Percentiles rank a stretch among this genome's conserved stretches.
Evolutionary conservation across 2,797 vertebrate genomes (phyloP).

Genomic region (Esox masquinongy): DNA sequence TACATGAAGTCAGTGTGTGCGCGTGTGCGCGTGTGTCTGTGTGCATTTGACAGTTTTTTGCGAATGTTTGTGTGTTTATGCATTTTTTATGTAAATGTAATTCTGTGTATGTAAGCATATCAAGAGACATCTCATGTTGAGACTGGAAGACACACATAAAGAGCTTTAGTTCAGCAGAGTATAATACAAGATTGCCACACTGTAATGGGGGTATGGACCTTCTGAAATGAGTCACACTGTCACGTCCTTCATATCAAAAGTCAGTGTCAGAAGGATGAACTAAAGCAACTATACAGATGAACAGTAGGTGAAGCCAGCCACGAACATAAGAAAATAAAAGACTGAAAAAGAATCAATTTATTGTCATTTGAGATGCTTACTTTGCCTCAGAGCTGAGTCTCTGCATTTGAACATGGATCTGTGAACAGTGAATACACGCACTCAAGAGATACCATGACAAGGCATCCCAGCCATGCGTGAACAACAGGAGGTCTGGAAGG

Average conservation of each 20-base stretch:
- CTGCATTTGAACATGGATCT: not conserved
- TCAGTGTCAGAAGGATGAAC: no score
- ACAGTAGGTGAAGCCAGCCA: no score
- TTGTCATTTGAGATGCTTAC: not conserved
- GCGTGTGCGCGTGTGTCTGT: not conserved
- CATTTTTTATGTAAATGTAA: no score
- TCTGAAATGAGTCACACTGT: not conserved
- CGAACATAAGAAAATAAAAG: no score
- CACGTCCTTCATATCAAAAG: no score
- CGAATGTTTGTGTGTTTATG: not conserved
- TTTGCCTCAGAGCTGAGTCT: not conserved
- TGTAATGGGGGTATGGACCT: not conserved
- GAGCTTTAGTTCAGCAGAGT: not conserved
- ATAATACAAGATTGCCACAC: not conserved
- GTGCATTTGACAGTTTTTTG: not conserved
- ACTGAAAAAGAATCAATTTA: no score
- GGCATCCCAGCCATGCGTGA: constrained; percentile 20
- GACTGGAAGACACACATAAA: not conserved
- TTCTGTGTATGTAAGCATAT: not conserved
- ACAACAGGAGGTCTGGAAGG: not conserved
- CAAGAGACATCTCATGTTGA: not conserved
- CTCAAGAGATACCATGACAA: constrained; percentile 10
- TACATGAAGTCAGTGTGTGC: not conserved
- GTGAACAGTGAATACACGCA: not conserved
- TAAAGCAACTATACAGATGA: no score